Percentiles rank a stretch among this genome's conserved stretches.
Evolutionary conservation across 1,140 invertebrate genomes (phyloP).

Genomic region (Tribolium castaneum): DNA sequence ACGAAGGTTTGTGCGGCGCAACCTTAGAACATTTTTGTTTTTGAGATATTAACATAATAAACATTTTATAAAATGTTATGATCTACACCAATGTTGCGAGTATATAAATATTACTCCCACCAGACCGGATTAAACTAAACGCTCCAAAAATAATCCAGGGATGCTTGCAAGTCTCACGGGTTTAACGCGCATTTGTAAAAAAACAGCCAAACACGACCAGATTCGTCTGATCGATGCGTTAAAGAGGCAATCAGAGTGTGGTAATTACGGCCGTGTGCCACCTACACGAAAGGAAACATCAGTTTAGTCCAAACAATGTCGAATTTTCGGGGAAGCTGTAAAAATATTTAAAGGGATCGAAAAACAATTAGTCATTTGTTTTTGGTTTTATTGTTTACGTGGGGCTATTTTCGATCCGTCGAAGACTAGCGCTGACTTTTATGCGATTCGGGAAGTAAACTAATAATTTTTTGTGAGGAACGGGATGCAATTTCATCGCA

Average conservation of each 20-base stretch:
- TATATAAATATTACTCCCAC: slow-evolving; percentile 45
- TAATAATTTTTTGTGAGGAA: neutral
- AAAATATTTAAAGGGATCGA: slow-evolving; percentile 30
- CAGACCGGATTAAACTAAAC: slow-evolving; percentile 39
- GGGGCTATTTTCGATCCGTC: neutral
- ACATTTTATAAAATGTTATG: slow-evolving; percentile 40
- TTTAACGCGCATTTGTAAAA: slow-evolving; percentile 17
- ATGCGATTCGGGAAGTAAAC: neutral
- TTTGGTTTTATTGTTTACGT: slow-evolving; percentile 13
- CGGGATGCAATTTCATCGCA: neutral
- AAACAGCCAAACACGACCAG: neutral
- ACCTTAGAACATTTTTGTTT: slow-evolving; percentile 14
- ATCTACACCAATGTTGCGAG: slow-evolving; percentile 38
- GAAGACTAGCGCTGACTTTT: neutral
- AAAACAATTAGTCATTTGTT: slow-evolving; percentile 29
- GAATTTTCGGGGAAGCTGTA: slow-evolving; percentile 32
- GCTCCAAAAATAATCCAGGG: slow-evolving; percentile 31
- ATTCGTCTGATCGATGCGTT: neutral
- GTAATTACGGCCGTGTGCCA: neutral
- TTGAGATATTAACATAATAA: slow-evolving; percentile 34
- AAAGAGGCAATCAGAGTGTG: neutral
- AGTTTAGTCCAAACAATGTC: slow-evolving; percentile 23
- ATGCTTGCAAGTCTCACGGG: slow-evolving; percentile 1
- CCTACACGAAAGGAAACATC: slow-evolving; percentile 7
- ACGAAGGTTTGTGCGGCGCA: neutral